Evolutionary conservation across 2,888 invertebrate genomes (phyloP), one percentile per base, ranked within the genome.

Genomic region (Dromius quadrimaculatus): DNA sequence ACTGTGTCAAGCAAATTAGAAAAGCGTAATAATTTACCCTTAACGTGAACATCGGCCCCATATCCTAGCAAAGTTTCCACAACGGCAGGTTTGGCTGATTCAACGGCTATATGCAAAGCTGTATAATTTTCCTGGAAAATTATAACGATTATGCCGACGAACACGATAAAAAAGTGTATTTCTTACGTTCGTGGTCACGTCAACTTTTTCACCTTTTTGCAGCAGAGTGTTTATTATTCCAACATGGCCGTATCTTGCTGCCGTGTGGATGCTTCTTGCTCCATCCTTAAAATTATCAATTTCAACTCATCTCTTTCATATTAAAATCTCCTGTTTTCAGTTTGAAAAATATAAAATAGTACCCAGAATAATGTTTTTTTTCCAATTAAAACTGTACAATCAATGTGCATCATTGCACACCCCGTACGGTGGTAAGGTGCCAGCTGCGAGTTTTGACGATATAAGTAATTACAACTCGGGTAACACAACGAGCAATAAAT

Each of bases 211-310:
- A 54, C 98, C 98, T 81, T 97, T 95, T 80, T 95, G 94, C 71
- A 99, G 85, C 41, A 99, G 85, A 0, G 98, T 96, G 82, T 95
- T 97, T 79, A 98, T 97, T 79, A 98, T 98, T 22, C 97, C 95
- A 2, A 97, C 95, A 80, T 98, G 98, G 0, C 99, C 99, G 78
- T 96, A 95, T 78, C 93, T 89, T 8, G 98, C 98, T 0, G 99
- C 99, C 0, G 97, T 97, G 83, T 99, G 99, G 74, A 99, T 94
- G 80, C 98, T 97, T 71, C 98, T 88, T 0, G 98, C 98, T 20
- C 99, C 99, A 76, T 90, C 91, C 92, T 93, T 80, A 17, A 83
- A 83, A 41, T 19, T 36, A 59, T 32, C 5, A 6, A n/a, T n/a
- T n/a, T n/a, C n/a, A n/a, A n/a, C n/a, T n/a, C n/a, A n/a, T n/a